Evolutionary conservation across 1,140 invertebrate species (phyloP).

Genomic region (Macrostomum lignano): DNA sequence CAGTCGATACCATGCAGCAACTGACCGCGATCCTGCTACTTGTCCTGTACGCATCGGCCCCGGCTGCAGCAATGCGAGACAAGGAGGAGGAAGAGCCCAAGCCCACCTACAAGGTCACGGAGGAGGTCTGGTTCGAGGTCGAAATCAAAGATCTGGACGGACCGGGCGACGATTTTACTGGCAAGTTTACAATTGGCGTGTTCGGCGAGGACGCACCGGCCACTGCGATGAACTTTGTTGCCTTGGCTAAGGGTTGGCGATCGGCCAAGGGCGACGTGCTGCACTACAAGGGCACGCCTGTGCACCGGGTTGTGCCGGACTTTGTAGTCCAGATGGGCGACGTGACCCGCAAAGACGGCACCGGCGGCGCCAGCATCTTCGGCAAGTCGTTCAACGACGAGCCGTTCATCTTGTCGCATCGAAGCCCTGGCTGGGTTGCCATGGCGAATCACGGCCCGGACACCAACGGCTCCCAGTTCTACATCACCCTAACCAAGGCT

Average conservation of each 20-base stretch:
- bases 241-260: constrained; percentile 17
- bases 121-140: constrained; percentile 1
- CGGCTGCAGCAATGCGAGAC: no score
- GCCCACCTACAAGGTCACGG: no score
- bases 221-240: constrained; percentile 23
- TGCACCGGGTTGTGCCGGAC: constrained; percentile 22
- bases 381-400: constrained; percentile 43
- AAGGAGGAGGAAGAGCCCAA: no score
- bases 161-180: constrained; percentile 2
- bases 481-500: constrained; percentile 57
- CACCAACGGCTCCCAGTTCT: constrained; percentile 27
- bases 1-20: no score
- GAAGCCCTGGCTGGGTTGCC: constrained; percentile 14
- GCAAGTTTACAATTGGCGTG: constrained; percentile 12
- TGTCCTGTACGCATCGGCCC: no score
- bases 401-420: constrained; percentile 15
- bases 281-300: constrained; percentile 14
- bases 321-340: constrained; percentile 29
- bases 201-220: constrained; percentile 25
- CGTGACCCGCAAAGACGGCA: constrained; percentile 24
- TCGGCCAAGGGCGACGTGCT: no score
- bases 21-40: no score
- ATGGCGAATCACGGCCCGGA: constrained; percentile 23
- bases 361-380: constrained; percentile 45
- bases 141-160: constrained; percentile 2